Percentiles rank a stretch among this genome's conserved stretches.
Conservation (phyloP, 2,888 invertebrate species). For the Lithophane socia region DNA sequence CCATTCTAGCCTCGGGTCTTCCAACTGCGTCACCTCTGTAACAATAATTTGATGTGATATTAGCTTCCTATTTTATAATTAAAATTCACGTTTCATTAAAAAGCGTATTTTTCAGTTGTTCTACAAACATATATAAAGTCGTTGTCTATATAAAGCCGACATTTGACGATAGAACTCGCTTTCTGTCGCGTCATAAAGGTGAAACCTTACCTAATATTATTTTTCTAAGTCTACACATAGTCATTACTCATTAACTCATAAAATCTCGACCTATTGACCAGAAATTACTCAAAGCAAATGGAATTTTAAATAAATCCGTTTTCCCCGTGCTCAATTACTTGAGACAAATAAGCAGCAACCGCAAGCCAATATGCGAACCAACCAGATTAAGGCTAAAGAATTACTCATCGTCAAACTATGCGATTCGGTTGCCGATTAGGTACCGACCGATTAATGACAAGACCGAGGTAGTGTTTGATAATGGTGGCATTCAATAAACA, state of each 20-base stretch:
- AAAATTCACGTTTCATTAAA: not conserved
- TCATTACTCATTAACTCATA: conserved; percentile 11
- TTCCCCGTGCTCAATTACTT: conserved; percentile 50
- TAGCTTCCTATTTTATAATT: conserved; percentile 16
- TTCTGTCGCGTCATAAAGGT: not conserved
- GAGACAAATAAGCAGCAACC: conserved; percentile 51
- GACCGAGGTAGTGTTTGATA: conserved; percentile 66
- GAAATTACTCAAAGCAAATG: conserved; percentile 42
- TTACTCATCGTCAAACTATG: conserved; percentile 70
- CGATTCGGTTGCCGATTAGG: conserved; percentile 66
- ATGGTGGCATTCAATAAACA: conserved; percentile 67
- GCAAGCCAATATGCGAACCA: conserved; percentile 61
- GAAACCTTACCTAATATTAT: conserved; percentile 4
- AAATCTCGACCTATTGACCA: conserved; percentile 28
- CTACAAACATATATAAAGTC: not conserved
- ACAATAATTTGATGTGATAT: conserved; percentile 63
- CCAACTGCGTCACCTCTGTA: conserved; percentile 98
- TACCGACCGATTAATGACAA: conserved; percentile 68
- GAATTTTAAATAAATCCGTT: conserved; percentile 54
- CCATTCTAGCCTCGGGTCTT: conserved; percentile 99
- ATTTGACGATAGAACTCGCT: conserved; percentile 12
- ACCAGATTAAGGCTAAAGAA: conserved; percentile 55
- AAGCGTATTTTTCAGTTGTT: not conserved
- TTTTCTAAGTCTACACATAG: not conserved
- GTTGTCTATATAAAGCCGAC: not conserved